Conservation (phyloP, 2,888 invertebrate species). For the Scaeva pyrastri region DNA sequence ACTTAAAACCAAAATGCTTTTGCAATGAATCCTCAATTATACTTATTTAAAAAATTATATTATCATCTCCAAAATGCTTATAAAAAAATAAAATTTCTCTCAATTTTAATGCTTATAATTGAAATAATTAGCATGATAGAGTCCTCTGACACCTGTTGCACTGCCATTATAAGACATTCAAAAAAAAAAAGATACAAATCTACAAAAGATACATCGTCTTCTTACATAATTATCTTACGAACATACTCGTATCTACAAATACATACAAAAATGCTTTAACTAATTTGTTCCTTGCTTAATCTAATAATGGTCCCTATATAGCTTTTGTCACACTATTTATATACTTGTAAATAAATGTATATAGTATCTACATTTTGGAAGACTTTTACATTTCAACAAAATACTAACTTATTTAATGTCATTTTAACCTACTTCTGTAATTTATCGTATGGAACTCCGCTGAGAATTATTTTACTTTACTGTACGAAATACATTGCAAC, state of each 20-base stretch:
- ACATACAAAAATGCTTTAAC: slow-evolving; percentile 1
- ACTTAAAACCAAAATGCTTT: slow-evolving; percentile 17
- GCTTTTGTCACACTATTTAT: background rate
- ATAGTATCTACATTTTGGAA: background rate
- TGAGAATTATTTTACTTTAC: slow-evolving; percentile 27
- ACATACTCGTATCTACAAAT: background rate
- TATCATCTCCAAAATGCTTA: slow-evolving; percentile 24
- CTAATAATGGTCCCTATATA: background rate
- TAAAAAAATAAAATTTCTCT: background rate
- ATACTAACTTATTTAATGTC: slow-evolving; percentile 27
- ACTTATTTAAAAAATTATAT: background rate
- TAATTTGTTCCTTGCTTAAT: slow-evolving; percentile 14
- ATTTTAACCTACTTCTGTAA: slow-evolving; percentile 41
- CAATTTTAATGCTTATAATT: slow-evolving; percentile 7
- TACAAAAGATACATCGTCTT: background rate
- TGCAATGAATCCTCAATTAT: slow-evolving; percentile 28
- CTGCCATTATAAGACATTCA: background rate
- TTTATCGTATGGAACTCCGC: slow-evolving; percentile 37
- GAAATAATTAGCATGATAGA: slow-evolving; percentile 49
- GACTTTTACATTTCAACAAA: slow-evolving; percentile 2
- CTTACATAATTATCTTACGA: background rate
- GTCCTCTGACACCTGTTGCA: slow-evolving; percentile 10
- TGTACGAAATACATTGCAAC: background rate
- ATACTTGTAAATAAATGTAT: background rate
- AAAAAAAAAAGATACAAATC: background rate